These are phyloP conservation scores for Drosophila aff. DNA, from an alignment of 1,140 invertebrate species.

Conservation along the genomic window DNA sequence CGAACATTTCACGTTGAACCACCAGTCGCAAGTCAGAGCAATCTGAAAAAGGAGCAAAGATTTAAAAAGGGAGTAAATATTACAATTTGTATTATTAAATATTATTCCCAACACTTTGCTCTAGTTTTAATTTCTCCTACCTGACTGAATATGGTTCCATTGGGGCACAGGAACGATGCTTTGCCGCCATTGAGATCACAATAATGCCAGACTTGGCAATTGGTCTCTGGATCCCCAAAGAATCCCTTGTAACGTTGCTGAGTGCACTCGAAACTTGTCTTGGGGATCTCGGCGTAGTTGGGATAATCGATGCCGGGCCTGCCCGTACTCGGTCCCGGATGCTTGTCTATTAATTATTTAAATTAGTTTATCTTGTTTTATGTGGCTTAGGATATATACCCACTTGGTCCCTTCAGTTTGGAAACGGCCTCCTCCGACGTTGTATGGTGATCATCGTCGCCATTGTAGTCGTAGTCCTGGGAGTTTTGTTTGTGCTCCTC, in stretches of 20 bases:
- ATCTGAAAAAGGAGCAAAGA: slow-evolving; percentile 66
- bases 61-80: neutral
- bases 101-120: neutral
- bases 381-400: neutral
- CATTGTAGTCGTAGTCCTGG: slow-evolving; percentile 72
- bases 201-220: slow-evolving; percentile 96
- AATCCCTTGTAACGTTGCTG: slow-evolving; percentile 95
- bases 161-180: slow-evolving; percentile 95
- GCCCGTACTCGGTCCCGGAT: slow-evolving; percentile 88
- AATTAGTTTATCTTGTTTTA: neutral
- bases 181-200: slow-evolving; percentile 96
- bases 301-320: slow-evolving; percentile 94
- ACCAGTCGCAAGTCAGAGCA: slow-evolving; percentile 94
- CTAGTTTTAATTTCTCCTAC: slow-evolving; percentile 72
- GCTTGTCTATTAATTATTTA: slow-evolving; percentile 57
- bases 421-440: slow-evolving; percentile 19
- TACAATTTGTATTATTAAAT: neutral
- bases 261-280: slow-evolving; percentile 93
- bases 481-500: slow-evolving; percentile 45
- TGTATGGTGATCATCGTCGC: slow-evolving; percentile 38
- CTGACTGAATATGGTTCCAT: slow-evolving; percentile 96
- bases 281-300: slow-evolving; percentile 90
- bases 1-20: slow-evolving; percentile 95
- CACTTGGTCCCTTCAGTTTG: slow-evolving; percentile 66
- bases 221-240: slow-evolving; percentile 94